Evolutionary conservation across 2,113 vertebrate species (phyloP), one percentile per base, ranked within the genome.

Genomic region (Calonectris borealis): DNA sequence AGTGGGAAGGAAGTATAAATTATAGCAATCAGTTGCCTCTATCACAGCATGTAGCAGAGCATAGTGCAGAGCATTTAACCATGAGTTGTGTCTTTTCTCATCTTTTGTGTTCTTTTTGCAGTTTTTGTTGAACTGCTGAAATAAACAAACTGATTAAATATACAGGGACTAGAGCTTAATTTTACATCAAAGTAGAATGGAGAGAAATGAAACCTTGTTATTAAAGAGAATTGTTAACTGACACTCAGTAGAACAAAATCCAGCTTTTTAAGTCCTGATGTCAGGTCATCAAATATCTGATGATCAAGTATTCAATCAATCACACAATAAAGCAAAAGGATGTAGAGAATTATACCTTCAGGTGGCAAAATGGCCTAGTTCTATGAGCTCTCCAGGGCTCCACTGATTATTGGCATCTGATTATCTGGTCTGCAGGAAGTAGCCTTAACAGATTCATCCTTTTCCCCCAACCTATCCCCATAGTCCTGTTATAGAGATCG

Each of bases 1-100:
- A 93, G 93, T 72, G n/a, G 78, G 92, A 85, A 94, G 72, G 48
- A 92, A 69, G 61, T 49, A 78, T 78, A 85, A 94, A 94, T 95
- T 79, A 86, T 13, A 94, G 76, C 83, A 91, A 91, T 95, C 73
- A 64, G 72, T 81, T 94, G 60, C 49, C 73, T 89, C 69, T 79
- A 29, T 57, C 92, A 57, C 91, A 91, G 86, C 88, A 79, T 79
- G 83, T 16, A 76, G 69, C 24, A 72, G 27, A 90, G 42, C n/a
- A 58, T 0, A 79, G 72, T 4, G 6, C n/a, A 93, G 38, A 54
- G 34, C 38, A 69, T 58, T 95, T 62, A 93, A 79, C 44, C 5
- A 40, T 10, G 25, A 92, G 10, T 15, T 71, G 42, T 75, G 38
- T 38, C n/a, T 83, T 88, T 75, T 77, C 40, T 80, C 60, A 42